Conservation (phyloP, 1,140 invertebrate species). For the Alviniconcha marisindica region DNA sequence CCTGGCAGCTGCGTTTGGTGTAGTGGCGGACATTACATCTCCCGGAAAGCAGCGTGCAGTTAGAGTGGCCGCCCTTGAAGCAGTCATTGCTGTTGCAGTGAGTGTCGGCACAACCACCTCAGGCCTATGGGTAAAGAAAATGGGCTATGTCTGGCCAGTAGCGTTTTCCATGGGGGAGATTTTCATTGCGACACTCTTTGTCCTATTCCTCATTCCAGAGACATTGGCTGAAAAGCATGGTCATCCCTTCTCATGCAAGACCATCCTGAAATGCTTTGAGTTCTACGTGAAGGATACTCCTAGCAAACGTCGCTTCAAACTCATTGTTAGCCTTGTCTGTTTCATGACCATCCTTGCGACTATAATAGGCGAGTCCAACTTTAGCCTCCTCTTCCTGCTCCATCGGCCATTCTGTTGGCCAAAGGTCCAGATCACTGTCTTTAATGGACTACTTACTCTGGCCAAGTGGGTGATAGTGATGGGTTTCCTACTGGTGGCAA, state of each 20-base stretch:
- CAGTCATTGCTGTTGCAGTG: neutral
- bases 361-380: neutral
- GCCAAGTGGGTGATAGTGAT: constrained; percentile 25
- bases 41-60: constrained; percentile 3
- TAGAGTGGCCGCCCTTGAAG: constrained; percentile 20
- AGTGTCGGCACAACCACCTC: neutral
- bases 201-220: constrained; percentile 19
- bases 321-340: constrained; percentile 18
- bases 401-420: constrained; percentile 30
- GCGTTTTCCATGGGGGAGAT: neutral
- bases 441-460: constrained; percentile 11
- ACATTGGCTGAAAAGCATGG: neutral
- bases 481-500: neutral
- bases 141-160: constrained; percentile 31
- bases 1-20: constrained; percentile 15
- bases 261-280: constrained; percentile 21
- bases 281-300: constrained; percentile 36
- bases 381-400: constrained; percentile 18
- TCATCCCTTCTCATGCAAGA: neutral
- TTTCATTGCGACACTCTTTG: neutral
- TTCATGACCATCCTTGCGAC: neutral
- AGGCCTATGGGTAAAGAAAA: constrained; percentile 13
- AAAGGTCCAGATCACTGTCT: constrained; percentile 20
- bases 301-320: constrained; percentile 2
- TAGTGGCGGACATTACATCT: constrained; percentile 21